These are phyloP conservation scores for Campoletis sonorensis DNA, from an alignment of 1,140 invertebrate species.

Conservation along the genomic window DNA sequence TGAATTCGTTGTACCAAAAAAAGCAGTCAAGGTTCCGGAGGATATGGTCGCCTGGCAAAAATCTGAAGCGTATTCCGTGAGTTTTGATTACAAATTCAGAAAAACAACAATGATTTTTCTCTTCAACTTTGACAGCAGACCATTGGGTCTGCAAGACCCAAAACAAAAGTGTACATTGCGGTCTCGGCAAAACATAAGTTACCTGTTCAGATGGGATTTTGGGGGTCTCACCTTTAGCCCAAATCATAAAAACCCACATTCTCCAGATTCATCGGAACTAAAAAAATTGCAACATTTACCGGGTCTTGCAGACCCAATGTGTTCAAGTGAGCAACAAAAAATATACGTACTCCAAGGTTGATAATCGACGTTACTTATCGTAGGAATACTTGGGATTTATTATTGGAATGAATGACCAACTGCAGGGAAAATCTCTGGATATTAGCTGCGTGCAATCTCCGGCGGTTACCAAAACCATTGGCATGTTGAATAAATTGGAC, in stretches of 20 bases:
- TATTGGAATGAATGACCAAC: constrained; percentile 88
- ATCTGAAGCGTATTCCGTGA: constrained; percentile 89
- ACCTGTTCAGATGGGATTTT: too few species aligned
- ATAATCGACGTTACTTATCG: constrained; percentile 43
- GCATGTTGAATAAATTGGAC: constrained; percentile 85
- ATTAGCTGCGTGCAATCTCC: constrained; percentile 81
- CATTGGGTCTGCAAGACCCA: background rate
- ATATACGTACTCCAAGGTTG: background rate
- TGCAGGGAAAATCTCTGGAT: constrained; percentile 86
- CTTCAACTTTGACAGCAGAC: background rate
- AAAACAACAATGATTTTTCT: background rate
- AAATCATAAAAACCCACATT: too few species aligned
- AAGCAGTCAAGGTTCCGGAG: constrained; percentile 81
- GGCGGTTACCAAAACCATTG: constrained; percentile 80
- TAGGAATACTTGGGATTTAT: constrained; percentile 93
- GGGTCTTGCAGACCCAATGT: too few species aligned
- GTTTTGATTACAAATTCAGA: constrained; percentile 28
- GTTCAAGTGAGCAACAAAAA: background rate
- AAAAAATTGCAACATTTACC: too few species aligned
- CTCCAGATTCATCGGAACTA: too few species aligned
- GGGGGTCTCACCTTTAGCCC: too few species aligned
- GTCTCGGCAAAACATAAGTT: too few species aligned
- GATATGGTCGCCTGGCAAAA: constrained; percentile 90
- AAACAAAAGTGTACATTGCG: too few species aligned
- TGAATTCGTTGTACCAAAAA: constrained; percentile 82